Base-by-base conservation (phyloP, 2,797 vertebrate species). In the Trachops cirrhosus region DNA sequence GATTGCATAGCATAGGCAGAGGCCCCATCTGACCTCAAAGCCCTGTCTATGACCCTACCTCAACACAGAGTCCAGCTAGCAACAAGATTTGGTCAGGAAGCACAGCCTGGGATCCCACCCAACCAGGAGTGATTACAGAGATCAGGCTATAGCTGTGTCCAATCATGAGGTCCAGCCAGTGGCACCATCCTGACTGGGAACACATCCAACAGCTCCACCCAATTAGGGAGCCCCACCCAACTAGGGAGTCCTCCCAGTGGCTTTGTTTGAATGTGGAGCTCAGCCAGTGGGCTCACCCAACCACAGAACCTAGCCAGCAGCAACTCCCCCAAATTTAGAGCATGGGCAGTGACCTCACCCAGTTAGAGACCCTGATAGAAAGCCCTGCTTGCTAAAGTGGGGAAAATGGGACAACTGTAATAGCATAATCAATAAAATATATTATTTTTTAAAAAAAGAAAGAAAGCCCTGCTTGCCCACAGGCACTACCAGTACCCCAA, bases 221-320 rank as follows among this genome's bases (percentile, higher is more conserved):
- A 0, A 22, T 54, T 16, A 70, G 48, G 46, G 48, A n/a, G 32
- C 16, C 37, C 73, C 29, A 68, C 71, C 48, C 0, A 0, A 21
- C 44, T 22, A 68, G 46, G 46, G 50, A 24, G 22, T 21, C 46
- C 14, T 44, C 62, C 29, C 16, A 44, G 37, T 67, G 67, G 7
- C 50, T 54, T 54, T 82, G 50, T 54, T 71, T 50, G 41, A 70
- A 71, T 68, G 48, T 70, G 62, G 37, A 59, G n/a, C 19, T 6
- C 64, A 80, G 75, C 34, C 75, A 41, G 34, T 26, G 22, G 54
- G 14, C 32, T 59, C 44, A 32, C 24, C 64, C 68, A 52, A 46
- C 37, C 39, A 21, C 32, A 34, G 44, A 88, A 9, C 44, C 67
- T 32, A 73, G 37, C 37, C 37, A 64, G n/a, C 54, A 74, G 37